phyloP scores from a whole-genome alignment of 2,797 vertebrate genomes.

The Scolopax bukidnonensis region DNA sequence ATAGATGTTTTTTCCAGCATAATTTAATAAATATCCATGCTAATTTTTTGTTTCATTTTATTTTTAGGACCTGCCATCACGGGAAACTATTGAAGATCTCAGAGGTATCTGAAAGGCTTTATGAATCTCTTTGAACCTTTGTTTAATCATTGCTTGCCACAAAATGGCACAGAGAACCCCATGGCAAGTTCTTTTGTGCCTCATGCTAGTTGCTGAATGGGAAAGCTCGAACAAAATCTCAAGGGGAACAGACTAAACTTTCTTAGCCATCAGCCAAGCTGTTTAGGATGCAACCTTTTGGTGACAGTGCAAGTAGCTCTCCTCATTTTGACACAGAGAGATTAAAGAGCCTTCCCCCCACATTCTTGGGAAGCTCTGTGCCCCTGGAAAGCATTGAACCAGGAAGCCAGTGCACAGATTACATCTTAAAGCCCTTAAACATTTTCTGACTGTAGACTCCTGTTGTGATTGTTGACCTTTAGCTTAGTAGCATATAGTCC shows the following conservation, averaged over 20 bases:
- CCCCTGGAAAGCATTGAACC: background rate
- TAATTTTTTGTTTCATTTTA: background rate
- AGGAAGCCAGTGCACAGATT: background rate
- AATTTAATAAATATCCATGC: background rate
- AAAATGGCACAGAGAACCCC: background rate
- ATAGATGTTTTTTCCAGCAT: background rate
- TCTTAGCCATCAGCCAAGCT: background rate
- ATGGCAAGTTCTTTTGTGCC: background rate
- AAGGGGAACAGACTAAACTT: background rate
- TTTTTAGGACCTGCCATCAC: constrained; percentile 73
- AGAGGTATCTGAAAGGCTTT: constrained; percentile 71
- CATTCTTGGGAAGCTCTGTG: background rate
- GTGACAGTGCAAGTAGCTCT: background rate
- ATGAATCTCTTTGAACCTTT: background rate
- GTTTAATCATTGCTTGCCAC: background rate
- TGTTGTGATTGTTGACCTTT: background rate
- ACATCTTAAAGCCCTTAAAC: background rate
- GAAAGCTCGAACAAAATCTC: background rate
- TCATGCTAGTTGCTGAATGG: background rate
- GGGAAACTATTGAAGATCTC: constrained; percentile 78
- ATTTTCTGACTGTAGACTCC: background rate
- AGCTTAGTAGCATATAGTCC: background rate
- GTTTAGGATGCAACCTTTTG: background rate
- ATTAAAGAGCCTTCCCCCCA: background rate
- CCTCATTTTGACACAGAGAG: background rate